Conservation (phyloP, 1,140 invertebrate species). For the Drosophila repleta region DNA sequence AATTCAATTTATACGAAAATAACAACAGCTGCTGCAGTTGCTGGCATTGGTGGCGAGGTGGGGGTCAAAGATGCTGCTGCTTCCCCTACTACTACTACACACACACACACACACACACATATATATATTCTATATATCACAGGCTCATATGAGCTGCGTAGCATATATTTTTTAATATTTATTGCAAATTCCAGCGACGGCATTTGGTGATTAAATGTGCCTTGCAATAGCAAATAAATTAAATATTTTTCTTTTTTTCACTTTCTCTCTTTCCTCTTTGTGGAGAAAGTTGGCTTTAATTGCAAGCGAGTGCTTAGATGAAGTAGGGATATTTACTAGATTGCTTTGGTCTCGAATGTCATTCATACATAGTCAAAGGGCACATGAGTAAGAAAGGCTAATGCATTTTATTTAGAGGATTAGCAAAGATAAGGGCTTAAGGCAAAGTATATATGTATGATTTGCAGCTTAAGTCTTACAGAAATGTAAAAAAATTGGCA, state of each 20-base stretch:
- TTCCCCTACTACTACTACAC: no score
- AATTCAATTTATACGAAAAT: constrained; percentile 20
- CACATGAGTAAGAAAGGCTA: no score
- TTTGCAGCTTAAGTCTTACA: no score
- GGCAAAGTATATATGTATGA: no score
- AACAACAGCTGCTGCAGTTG: constrained; percentile 2
- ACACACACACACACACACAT: no score
- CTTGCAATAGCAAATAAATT: constrained; percentile 8
- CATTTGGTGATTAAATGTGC: constrained; percentile 12
- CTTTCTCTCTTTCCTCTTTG: neutral
- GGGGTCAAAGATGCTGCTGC: neutral
- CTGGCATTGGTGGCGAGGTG: neutral
- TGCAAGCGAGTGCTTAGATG: constrained; percentile 1
- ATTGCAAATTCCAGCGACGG: constrained; percentile 37
- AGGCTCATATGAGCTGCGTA: neutral
- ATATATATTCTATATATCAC: constrained; percentile 4
- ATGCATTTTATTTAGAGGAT: no score
- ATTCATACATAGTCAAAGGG: neutral
- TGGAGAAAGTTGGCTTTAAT: constrained; percentile 15
- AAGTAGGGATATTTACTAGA: neutral
- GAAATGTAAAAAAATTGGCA: no score
- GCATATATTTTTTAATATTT: constrained; percentile 25
- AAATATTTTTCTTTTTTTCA: constrained; percentile 1
- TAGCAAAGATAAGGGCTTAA: no score
- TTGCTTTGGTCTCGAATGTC: neutral